Percentiles rank a stretch among this genome's conserved stretches.
These are phyloP conservation scores for Cryptotermes secundus DNA, from an alignment of 1,140 invertebrate genomes.

Conservation along the genomic window DNA sequence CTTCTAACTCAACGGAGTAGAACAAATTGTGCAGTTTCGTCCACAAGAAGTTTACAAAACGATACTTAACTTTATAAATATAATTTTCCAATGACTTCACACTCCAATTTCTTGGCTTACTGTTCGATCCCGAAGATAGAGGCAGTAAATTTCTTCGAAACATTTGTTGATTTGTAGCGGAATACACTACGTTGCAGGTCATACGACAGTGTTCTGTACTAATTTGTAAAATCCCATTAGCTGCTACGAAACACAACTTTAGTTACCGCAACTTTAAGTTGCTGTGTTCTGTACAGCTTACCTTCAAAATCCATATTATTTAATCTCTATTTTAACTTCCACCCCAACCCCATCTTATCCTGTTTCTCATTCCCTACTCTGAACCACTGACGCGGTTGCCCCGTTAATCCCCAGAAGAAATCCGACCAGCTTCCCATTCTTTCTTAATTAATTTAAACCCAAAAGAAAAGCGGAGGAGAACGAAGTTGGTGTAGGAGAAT, in stretches of 20 bases:
- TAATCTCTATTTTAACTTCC: neutral
- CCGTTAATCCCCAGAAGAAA: constrained; percentile 19
- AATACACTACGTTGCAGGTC: too few species aligned
- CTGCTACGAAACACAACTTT: neutral
- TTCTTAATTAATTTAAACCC: constrained; percentile 18
- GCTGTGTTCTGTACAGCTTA: neutral
- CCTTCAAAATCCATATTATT: neutral
- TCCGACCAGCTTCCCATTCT: constrained; percentile 3
- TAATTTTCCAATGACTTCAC: too few species aligned
- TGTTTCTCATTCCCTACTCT: neutral
- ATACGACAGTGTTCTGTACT: neutral
- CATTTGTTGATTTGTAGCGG: too few species aligned
- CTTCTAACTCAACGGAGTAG: too few species aligned
- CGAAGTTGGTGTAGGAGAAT: neutral
- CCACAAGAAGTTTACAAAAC: too few species aligned
- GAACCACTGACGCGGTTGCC: neutral
- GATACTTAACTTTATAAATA: too few species aligned
- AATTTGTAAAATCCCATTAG: neutral
- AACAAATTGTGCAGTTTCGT: too few species aligned
- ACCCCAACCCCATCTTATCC: neutral
- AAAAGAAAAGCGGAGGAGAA: neutral
- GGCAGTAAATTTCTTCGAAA: too few species aligned
- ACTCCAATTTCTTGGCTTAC: too few species aligned
- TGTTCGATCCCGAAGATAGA: too few species aligned
- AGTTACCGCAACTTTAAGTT: neutral